Percentiles rank a stretch among this genome's conserved stretches.
Conservation (phyloP, 2,888 invertebrate genomes). For the Acholoe squamosa region DNA sequence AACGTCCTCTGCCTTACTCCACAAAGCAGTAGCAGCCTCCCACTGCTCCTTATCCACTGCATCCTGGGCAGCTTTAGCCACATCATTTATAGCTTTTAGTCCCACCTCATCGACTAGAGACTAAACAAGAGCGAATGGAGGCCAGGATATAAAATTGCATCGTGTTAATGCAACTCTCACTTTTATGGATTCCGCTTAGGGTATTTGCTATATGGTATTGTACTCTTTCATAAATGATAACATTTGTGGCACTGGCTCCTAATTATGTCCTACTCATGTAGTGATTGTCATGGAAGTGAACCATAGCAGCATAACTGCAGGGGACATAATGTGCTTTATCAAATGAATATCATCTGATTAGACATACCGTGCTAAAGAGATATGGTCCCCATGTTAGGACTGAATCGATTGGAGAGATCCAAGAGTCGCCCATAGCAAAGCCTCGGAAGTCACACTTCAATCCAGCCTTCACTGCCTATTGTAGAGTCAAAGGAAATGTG, state of each 20-base stretch:
- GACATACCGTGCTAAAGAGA: slow-evolving; percentile 88
- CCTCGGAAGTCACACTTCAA: slow-evolving; percentile 90
- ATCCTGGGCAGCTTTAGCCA: slow-evolving; percentile 86
- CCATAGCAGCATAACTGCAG: too few species aligned
- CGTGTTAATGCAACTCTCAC: neutral
- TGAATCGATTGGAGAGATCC: slow-evolving; percentile 94
- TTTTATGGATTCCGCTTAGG: neutral
- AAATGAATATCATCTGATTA: too few species aligned
- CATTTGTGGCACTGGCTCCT: too few species aligned
- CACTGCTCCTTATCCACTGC: slow-evolving; percentile 86
- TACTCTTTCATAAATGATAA: too few species aligned
- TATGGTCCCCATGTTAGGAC: slow-evolving; percentile 92
- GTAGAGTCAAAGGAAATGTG: too few species aligned
- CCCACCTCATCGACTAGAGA: slow-evolving; percentile 88
- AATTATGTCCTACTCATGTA: too few species aligned
- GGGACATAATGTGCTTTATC: too few species aligned
- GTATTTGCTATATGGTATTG: too few species aligned
- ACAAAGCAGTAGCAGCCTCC: slow-evolving; percentile 87
- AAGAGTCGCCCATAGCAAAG: slow-evolving; percentile 93
- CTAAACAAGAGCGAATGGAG: slow-evolving; percentile 71
- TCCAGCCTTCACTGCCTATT: slow-evolving; percentile 87
- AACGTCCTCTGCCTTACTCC: slow-evolving; percentile 87
- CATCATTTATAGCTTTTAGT: slow-evolving; percentile 85
- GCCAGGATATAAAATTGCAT: neutral
- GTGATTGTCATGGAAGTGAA: too few species aligned